These are phyloP conservation scores for Xanthia icteritia DNA, from an alignment of 2,888 invertebrate genomes.

Conservation along the genomic window DNA sequence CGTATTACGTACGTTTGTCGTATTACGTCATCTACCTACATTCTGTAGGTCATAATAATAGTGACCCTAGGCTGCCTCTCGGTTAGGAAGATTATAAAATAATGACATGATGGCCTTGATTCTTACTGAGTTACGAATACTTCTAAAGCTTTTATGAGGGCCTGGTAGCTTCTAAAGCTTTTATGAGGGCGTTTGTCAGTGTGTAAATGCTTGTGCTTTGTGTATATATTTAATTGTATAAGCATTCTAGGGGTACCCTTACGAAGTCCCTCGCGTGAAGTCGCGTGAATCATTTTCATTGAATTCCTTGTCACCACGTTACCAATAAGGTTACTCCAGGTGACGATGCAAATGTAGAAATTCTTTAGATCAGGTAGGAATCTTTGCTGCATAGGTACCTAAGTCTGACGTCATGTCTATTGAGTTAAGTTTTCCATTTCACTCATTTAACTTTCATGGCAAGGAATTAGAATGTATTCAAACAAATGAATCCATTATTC, in stretches of 20 bases:
- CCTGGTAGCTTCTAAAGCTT: too few species aligned
- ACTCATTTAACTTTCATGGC: constrained; percentile 19
- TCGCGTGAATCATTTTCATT: too few species aligned
- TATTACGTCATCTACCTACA: constrained; percentile 23
- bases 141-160: too few species aligned
- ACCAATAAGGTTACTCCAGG: not conserved
- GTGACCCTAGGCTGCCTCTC: not conserved
- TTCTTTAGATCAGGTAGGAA: not conserved
- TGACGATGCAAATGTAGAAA: not conserved
- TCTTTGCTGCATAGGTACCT: not conserved
- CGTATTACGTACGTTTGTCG: too few species aligned
- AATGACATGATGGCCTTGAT: not conserved
- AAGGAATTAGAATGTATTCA: constrained; percentile 7
- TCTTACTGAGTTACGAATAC: too few species aligned
- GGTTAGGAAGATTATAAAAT: not conserved
- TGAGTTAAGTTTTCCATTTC: constrained; percentile 15
- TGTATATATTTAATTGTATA: too few species aligned
- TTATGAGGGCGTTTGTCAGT: too few species aligned
- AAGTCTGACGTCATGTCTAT: not conserved
- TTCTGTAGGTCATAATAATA: constrained; percentile 28
- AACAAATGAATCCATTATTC: constrained; percentile 27
- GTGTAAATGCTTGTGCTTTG: too few species aligned
- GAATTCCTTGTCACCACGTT: too few species aligned
- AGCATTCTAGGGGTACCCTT: too few species aligned
- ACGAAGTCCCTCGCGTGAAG: too few species aligned